phyloP scores from a whole-genome alignment of 2,113 vertebrate genomes.

The Phoenicopterus ruber region DNA sequence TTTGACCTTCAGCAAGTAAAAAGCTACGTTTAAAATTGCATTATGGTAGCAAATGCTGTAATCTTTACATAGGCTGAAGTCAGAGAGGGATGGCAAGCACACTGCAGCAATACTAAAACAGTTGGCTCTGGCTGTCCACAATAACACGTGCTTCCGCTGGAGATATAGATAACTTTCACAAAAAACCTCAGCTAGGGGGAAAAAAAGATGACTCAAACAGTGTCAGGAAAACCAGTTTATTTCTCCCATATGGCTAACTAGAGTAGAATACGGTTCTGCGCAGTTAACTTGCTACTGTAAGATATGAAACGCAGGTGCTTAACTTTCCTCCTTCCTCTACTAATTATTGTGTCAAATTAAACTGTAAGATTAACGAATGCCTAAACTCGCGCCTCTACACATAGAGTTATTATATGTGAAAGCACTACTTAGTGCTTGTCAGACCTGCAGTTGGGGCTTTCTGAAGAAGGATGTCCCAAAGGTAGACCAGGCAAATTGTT shows the following conservation, averaged over 20 bases:
- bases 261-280: not conserved
- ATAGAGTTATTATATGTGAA: not conserved
- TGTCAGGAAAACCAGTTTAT: not conserved
- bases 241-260: not conserved
- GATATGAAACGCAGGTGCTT: not conserved
- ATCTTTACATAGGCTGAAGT: constrained; percentile 25
- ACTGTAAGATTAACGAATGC: not conserved
- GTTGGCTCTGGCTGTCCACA: constrained; percentile 1
- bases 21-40: not conserved
- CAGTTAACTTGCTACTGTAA: not conserved
- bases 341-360: not conserved
- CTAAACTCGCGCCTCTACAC: not conserved
- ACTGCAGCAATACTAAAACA: not conserved
- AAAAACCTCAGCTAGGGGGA: not conserved
- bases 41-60: not conserved
- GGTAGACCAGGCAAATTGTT: not conserved
- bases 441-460: not conserved
- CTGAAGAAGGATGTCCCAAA: not conserved
- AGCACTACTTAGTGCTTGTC: not conserved
- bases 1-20: constrained; percentile 18
- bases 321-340: not conserved
- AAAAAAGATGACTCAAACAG: not conserved
- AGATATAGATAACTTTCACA: constrained; percentile 1
- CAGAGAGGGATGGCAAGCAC: not conserved
- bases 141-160: not conserved